These are phyloP conservation scores for Eupithecia abbreviata DNA, from an alignment of 2,888 invertebrate species.

Conservation along the genomic window DNA sequence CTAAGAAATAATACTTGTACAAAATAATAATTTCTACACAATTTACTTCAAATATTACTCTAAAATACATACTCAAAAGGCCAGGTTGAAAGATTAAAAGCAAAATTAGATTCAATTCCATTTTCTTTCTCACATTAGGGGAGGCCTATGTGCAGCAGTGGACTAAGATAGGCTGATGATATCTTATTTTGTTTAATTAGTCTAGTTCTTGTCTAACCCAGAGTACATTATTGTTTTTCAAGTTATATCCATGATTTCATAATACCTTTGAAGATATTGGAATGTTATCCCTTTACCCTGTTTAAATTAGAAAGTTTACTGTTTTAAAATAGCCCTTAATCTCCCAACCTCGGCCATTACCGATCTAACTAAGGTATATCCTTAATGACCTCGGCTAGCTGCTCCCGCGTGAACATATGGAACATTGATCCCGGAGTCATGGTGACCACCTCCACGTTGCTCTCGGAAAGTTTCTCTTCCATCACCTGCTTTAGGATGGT, in stretches of 20 bases:
- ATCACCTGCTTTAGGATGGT: conserved; percentile 99
- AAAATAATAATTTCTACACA: conserved; percentile 47
- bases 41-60: conserved; percentile 72
- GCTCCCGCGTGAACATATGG: conserved; percentile 95
- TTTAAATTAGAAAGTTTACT: not conserved
- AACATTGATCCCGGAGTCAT: conserved; percentile 93
- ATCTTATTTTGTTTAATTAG: not conserved
- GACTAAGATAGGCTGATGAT: too few species aligned
- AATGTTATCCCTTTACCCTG: not conserved
- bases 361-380: conserved; percentile 83
- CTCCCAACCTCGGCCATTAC: conserved; percentile 29
- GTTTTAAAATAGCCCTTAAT: conserved; percentile 14
- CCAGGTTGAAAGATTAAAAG: conserved; percentile 27
- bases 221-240: not conserved
- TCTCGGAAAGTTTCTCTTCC: conserved; percentile 99
- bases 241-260: not conserved
- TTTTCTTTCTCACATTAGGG: not conserved
- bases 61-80: conserved; percentile 39
- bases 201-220: not conserved
- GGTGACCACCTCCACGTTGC: conserved; percentile 98
- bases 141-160: too few species aligned
- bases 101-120: not conserved
- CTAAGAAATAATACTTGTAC: conserved; percentile 3
- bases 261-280: not conserved
- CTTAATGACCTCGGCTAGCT: conserved; percentile 94